Conservation (phyloP, 2,888 invertebrate genomes). For the Magallana nippona region DNA sequence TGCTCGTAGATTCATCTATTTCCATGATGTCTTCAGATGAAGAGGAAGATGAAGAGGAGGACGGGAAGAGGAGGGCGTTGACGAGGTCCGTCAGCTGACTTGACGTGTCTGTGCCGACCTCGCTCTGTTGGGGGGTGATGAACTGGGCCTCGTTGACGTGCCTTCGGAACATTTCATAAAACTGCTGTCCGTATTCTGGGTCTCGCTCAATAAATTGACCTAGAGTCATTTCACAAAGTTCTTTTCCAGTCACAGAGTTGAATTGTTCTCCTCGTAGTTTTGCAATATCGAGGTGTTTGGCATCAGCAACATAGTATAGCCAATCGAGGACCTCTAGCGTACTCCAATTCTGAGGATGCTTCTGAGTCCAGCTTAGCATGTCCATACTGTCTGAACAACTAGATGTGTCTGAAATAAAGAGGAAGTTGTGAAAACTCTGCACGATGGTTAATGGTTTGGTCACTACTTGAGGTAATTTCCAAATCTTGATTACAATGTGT, state of each 20-base stretch:
- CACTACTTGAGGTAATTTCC: no score
- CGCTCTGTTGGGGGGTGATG: slow-evolving; percentile 39
- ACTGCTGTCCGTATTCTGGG: slow-evolving; percentile 62
- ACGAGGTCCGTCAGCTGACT: slow-evolving; percentile 28
- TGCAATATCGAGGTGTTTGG: slow-evolving; percentile 63
- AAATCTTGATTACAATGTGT: no score
- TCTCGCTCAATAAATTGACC: slow-evolving; percentile 64
- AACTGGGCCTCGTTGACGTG: slow-evolving; percentile 54
- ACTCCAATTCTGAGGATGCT: slow-evolving; percentile 70
- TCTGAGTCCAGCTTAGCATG: slow-evolving; percentile 62
- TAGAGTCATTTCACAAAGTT: slow-evolving; percentile 64
- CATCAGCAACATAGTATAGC: slow-evolving; percentile 67
- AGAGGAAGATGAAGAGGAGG: no score
- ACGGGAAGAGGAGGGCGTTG: background rate
- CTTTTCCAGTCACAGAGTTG: slow-evolving; percentile 63
- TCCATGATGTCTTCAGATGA: background rate
- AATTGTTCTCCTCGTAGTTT: slow-evolving; percentile 67
- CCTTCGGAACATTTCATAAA: slow-evolving; percentile 63
- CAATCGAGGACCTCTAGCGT: slow-evolving; percentile 70
- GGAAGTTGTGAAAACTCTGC: background rate
- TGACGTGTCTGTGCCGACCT: background rate
- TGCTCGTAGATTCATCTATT: slow-evolving; percentile 14
- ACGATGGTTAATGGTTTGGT: no score
- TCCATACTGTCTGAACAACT: slow-evolving; percentile 1
- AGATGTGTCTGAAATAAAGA: background rate